Evolutionary conservation across 2,113 vertebrate genomes (phyloP), one percentile per base, ranked within the genome.

Genomic region (Centrocercus urophasianus): DNA sequence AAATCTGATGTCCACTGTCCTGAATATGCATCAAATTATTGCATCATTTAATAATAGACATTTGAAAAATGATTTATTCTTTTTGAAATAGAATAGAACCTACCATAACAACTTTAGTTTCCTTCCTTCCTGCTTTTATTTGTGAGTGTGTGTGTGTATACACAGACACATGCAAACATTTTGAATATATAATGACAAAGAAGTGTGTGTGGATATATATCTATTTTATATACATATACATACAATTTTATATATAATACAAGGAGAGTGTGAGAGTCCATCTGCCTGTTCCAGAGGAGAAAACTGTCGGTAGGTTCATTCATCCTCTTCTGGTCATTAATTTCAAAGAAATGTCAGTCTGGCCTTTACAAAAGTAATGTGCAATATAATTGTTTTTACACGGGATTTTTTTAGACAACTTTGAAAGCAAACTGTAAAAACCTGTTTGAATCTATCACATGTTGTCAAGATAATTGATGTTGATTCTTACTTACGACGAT

Each of bases 391-490:
- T 88, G 32, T 78, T 85, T 66, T 90, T 72, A 45, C 72, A 52
- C 22, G 42, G 32, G 8, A 71, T 63, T 34, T 89, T 87, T 22
- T 50, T 50, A 81, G 13, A 71, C 69, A 10, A 47, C 28, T 71
- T 88, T 30, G 13, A n/a, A 82, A 89, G 40, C 15, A 89, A 60
- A 24, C 65, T 79, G 50, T 60, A 95, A 89, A 66, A 93, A 84
- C 7, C 10, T 71, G 36, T 96, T 92, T 89, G 57, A 87, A 82
- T n/a, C 52, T 82, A 66, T 54, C 50, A 83, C 8, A 91, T 27
- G 83, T 74, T 76, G 40, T 78, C 38, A 78, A 50, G 28, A 65
- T 82, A 82, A 92, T 77, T 91, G 89, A 52, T 45, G 19, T 6
- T 66, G 77, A 93, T 86, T 59, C 69, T 90, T 67, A 72, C 42